Evolutionary conservation across 2,113 vertebrate genomes (phyloP).

Genomic region (Oncorhynchus gorbuscha): DNA sequence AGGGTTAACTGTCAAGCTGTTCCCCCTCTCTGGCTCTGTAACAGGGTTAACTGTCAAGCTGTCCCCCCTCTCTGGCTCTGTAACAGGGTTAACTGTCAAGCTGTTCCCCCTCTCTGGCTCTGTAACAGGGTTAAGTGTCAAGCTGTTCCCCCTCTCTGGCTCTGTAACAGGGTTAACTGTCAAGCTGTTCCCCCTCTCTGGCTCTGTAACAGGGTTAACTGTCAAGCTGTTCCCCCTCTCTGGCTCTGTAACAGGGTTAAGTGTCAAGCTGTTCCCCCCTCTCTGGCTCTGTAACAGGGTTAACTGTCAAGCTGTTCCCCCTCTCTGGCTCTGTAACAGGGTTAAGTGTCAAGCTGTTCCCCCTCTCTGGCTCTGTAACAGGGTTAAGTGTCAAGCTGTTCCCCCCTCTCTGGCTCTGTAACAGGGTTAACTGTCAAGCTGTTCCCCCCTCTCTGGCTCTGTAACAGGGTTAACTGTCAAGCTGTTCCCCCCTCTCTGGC

Average conservation of each 20-base stretch:
- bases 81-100: neutral
- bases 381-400: neutral
- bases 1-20: conserved; percentile 44
- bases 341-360: neutral
- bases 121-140: conserved; percentile 40
- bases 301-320: conserved; percentile 41
- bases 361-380: neutral
- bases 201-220: too few species aligned
- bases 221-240: neutral
- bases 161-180: too few species aligned
- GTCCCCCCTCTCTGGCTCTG: neutral
- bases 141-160: conserved; percentile 26
- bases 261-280: neutral
- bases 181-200: too few species aligned
- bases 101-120: conserved; percentile 12
- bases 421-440: conserved; percentile 42
- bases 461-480: too few species aligned
- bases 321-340: too few species aligned
- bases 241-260: neutral
- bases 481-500: neutral
- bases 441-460: neutral
- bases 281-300: conserved; percentile 21
- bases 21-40: neutral
- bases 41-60: neutral
- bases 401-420: conserved; percentile 14